Evolutionary conservation across 2,888 invertebrate species (phyloP).

Genomic region (Sinhomidia bicolor): DNA sequence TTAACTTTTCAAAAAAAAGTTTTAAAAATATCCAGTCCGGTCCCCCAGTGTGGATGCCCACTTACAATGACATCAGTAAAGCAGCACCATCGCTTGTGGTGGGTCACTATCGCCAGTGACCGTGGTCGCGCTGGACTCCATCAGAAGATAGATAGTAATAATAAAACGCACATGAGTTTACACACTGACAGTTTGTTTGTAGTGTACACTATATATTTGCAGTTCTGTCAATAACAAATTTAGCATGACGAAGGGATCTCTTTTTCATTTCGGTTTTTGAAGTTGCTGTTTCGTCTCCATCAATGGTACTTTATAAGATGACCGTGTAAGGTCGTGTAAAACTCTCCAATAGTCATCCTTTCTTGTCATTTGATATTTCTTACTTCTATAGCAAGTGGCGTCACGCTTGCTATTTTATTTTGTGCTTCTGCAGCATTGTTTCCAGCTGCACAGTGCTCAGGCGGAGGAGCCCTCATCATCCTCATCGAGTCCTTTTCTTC

Average conservation of each 20-base stretch:
- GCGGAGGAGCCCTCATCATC: too few relatives aligned
- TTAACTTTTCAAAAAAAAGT: conserved; percentile 1
- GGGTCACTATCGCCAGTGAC: neutral
- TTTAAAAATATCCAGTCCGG: conserved; percentile 40
- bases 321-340: neutral
- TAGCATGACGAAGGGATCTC: neutral
- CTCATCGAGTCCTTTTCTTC: neutral
- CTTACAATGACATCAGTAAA: conserved; percentile 37
- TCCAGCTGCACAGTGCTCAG: neutral
- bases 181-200: conserved; percentile 43
- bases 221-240: conserved; percentile 37
- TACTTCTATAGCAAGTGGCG: neutral
- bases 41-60: conserved; percentile 45
- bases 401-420: conserved; percentile 8
- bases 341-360: neutral
- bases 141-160: neutral
- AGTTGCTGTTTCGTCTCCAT: neutral
- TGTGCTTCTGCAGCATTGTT: neutral
- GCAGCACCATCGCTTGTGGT: conserved; percentile 21
- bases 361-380: neutral
- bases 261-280: neutral
- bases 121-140: neutral
- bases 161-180: conserved; percentile 15
- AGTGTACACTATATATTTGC: conserved; percentile 13
- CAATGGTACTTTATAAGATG: neutral